Evolutionary conservation across 2,797 vertebrate genomes (phyloP).

Genomic region (Lerista edwardsae): DNA sequence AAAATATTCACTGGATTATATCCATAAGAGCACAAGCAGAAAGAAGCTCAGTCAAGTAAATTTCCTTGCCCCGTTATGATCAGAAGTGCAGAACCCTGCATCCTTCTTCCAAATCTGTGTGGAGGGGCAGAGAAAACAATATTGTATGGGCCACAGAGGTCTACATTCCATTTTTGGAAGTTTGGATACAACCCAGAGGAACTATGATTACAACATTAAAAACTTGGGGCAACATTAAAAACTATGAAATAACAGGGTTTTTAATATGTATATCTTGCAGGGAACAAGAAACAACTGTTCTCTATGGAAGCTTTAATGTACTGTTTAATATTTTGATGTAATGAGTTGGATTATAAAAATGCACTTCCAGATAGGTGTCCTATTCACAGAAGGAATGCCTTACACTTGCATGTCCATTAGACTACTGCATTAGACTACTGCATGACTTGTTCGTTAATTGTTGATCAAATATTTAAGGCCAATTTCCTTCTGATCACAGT

Average conservation of each 20-base stretch:
- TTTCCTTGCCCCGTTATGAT: too few relatives aligned
- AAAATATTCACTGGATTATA: not conserved
- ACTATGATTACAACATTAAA: not conserved
- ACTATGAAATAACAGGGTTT: not conserved
- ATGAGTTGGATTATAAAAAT: not conserved
- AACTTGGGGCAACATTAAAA: too few relatives aligned
- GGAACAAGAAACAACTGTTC: not conserved
- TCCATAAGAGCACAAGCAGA: too few relatives aligned
- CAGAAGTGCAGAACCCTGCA: too few relatives aligned
- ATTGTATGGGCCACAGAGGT: too few relatives aligned
- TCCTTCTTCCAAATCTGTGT: too few relatives aligned
- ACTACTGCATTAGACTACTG: not conserved
- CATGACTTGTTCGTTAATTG: not conserved
- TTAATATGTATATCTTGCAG: not conserved
- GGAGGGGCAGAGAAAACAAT: too few relatives aligned
- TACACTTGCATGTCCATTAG: too few relatives aligned
- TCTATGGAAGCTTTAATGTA: not conserved
- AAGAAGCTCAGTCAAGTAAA: too few relatives aligned
- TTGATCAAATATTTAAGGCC: not conserved
- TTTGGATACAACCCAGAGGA: too few relatives aligned
- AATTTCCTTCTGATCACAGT: not conserved
- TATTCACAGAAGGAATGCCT: not conserved
- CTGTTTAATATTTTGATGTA: not conserved
- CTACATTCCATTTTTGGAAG: too few relatives aligned
- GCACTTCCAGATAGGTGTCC: not conserved